Evolutionary conservation across 1,140 invertebrate species (phyloP).

Genomic region (Radopholus similis): DNA sequence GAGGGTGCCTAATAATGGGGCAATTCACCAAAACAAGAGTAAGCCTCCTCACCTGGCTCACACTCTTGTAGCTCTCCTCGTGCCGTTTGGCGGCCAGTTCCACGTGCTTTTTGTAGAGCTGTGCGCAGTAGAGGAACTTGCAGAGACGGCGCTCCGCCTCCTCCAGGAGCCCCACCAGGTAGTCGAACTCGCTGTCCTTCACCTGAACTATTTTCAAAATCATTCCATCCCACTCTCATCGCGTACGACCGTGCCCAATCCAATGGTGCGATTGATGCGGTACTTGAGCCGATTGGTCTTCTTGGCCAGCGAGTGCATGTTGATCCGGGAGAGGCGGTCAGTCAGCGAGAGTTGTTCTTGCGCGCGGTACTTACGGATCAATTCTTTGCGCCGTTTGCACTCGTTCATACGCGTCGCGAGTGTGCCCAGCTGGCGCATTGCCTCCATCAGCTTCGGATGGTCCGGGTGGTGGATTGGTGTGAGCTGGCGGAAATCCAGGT

Average conservation of each 20-base stretch:
- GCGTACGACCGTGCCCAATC: constrained; percentile 34
- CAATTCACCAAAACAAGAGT: too few relatives aligned
- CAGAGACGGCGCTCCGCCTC: constrained; percentile 41
- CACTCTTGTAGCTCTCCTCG: constrained; percentile 28
- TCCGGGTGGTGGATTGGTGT: constrained; percentile 46
- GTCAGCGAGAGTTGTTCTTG: constrained; percentile 29
- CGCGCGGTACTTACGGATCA: constrained; percentile 34
- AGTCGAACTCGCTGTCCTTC: constrained; percentile 38
- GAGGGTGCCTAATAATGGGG: not conserved
- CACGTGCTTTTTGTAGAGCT: constrained; percentile 39
- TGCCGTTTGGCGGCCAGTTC: constrained; percentile 31
- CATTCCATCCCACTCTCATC: constrained; percentile 21
- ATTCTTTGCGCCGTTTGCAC: constrained; percentile 49
- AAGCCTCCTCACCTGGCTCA: not conserved
- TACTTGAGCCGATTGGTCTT: constrained; percentile 48
- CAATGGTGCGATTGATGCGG: constrained; percentile 35
- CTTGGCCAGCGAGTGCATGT: constrained; percentile 47
- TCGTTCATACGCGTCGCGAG: constrained; percentile 54
- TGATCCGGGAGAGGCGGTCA: constrained; percentile 31
- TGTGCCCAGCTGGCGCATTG: constrained; percentile 45
- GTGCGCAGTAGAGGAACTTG: constrained; percentile 44
- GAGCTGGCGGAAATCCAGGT: too few relatives aligned
- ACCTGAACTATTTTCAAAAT: constrained; percentile 19
- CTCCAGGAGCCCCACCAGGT: constrained; percentile 33
- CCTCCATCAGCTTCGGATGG: constrained; percentile 53